phyloP scores from a whole-genome alignment of 2,113 vertebrate genomes.

The Thryonomys swinderianus region DNA sequence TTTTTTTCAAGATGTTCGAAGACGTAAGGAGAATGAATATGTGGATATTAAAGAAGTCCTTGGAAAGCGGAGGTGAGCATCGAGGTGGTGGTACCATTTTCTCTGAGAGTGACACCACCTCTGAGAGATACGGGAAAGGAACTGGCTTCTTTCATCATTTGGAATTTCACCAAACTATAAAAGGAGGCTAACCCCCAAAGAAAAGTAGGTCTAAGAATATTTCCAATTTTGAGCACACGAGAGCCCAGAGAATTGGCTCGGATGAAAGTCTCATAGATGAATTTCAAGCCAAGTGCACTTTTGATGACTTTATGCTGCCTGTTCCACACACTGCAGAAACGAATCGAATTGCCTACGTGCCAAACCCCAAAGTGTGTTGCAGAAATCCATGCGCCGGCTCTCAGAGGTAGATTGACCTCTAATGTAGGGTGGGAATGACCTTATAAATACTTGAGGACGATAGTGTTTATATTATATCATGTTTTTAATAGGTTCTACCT shows the following conservation, averaged over 20 bases:
- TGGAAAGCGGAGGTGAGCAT: neutral
- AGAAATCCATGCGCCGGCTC: constrained; percentile 48
- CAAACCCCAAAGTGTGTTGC: constrained; percentile 29
- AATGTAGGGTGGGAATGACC: constrained; percentile 26
- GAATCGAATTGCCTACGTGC: neutral
- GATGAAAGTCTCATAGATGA: neutral
- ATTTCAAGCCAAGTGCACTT: neutral
- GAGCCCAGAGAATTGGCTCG: neutral
- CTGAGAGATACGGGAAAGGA: neutral
- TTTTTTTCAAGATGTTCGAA: neutral
- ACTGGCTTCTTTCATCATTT: neutral
- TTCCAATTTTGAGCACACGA: constrained; percentile 2
- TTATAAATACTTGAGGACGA: constrained; percentile 69
- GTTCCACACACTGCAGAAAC: constrained; percentile 33
- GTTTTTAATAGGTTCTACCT: constrained; percentile 50
- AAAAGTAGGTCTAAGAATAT: neutral
- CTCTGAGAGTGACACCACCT: neutral
- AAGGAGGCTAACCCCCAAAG: neutral
- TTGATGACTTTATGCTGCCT: neutral
- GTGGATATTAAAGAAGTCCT: neutral
- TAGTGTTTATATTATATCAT: constrained; percentile 59
- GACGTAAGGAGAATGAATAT: neutral
- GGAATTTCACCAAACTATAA: neutral
- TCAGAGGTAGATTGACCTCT: constrained; percentile 54
- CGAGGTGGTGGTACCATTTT: too few species aligned